These are phyloP conservation scores for Lamprologus lemairii DNA, from an alignment of 2,113 vertebrate species.

Conservation along the genomic window DNA sequence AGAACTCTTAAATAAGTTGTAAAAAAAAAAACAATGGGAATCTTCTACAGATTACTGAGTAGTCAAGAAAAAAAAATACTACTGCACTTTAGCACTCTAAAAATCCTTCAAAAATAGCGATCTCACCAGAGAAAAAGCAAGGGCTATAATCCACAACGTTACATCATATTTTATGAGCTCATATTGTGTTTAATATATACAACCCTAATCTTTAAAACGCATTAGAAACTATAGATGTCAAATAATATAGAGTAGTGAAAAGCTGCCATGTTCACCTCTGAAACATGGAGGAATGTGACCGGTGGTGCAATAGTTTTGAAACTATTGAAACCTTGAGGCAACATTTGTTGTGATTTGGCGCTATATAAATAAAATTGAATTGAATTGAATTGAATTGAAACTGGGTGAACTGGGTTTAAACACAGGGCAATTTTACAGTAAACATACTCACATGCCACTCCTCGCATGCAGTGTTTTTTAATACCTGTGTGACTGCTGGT, in stretches of 20 bases:
- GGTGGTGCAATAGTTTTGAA: not conserved
- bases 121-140: not conserved
- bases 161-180: not conserved
- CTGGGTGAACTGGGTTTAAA: not conserved
- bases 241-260: not conserved
- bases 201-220: not conserved
- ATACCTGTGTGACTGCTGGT: not conserved
- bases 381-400: too few relatives aligned
- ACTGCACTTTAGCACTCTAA: not conserved
- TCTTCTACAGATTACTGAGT: not conserved
- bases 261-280: not conserved
- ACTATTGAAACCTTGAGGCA: too few relatives aligned
- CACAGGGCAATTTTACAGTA: not conserved
- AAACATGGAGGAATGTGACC: not conserved
- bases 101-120: not conserved
- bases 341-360: too few relatives aligned
- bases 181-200: not conserved
- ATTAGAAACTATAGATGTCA: not conserved
- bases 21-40: accelerated
- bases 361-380: too few relatives aligned
- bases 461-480: not conserved
- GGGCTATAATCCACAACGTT: not conserved
- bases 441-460: not conserved
- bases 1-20: not conserved
- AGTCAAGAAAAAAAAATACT: not conserved